phyloP scores from a whole-genome alignment of 2,888 invertebrate species.

The Drosophila meridiana region DNA sequence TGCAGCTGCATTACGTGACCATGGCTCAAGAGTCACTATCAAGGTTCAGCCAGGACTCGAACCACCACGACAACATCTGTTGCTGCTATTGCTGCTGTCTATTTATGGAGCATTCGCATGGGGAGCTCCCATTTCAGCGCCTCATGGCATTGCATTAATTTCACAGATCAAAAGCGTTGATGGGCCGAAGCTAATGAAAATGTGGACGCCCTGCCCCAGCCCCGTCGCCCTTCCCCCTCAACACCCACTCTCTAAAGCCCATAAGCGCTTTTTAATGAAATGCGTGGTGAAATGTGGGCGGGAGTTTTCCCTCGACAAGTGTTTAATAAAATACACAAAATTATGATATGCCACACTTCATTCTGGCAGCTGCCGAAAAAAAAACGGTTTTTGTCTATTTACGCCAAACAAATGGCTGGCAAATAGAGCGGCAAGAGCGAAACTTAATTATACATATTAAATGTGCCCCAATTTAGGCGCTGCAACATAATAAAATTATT shows the following conservation, averaged over 20 bases:
- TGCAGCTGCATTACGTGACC: slow-evolving; percentile 67
- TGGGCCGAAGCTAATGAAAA: slow-evolving; percentile 73
- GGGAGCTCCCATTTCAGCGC: slow-evolving; percentile 47
- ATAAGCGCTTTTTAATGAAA: slow-evolving; percentile 73
- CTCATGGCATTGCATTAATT: slow-evolving; percentile 77
- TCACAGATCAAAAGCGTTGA: slow-evolving; percentile 77
- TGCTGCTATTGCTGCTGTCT: slow-evolving; percentile 31
- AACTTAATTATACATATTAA: slow-evolving; percentile 17
- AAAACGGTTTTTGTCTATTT: slow-evolving; percentile 2
- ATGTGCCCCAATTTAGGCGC: not conserved
- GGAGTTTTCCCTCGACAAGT: slow-evolving; percentile 49
- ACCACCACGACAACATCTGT: slow-evolving; percentile 11
- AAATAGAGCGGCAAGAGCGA: slow-evolving; percentile 37
- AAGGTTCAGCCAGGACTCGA: slow-evolving; percentile 46
- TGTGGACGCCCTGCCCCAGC: slow-evolving; percentile 28
- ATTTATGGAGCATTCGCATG: slow-evolving; percentile 61
- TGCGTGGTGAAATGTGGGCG: slow-evolving; percentile 49
- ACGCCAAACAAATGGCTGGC: slow-evolving; percentile 31
- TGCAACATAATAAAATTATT: not conserved
- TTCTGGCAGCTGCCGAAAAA: slow-evolving; percentile 37
- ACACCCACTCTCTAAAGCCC: slow-evolving; percentile 12
- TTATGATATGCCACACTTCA: slow-evolving; percentile 44
- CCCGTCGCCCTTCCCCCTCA: not conserved
- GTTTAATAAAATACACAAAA: slow-evolving; percentile 46
- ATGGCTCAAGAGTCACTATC: slow-evolving; percentile 54